Evolutionary conservation across 2,888 invertebrate species (phyloP), one percentile per base, ranked within the genome.

Genomic region (Meliscaeva auricollis): DNA sequence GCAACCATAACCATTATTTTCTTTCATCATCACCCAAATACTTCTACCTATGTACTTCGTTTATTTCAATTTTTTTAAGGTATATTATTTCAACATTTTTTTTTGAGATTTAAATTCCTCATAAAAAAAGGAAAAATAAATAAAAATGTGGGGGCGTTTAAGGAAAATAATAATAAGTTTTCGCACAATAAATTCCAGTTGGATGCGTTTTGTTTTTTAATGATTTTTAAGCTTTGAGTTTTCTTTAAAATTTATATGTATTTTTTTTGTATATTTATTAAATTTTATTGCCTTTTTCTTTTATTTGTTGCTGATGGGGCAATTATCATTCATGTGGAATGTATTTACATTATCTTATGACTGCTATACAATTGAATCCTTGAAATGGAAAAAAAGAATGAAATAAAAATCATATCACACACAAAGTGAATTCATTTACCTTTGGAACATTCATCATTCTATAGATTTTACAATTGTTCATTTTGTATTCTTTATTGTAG

Each of bases 171-270:
- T 56, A 30, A 58, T 68, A 56, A 41, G 74, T 77, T 75, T 84
- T 75, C 80, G 54, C 80, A 76, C 84, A 80, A 85, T 85, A 80
- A 85, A 76, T 85, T 85, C 84, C 84, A 85, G 80, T 76, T 73
- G 75, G 72, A 68, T 85, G 84, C 60, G 52, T 80, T 35, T 80
- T 80, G 72, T 80, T 85, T 80, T 76, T 73, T 76, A 60, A 76
- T n/a, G 15, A 8, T 75, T 78, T 73, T 69, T 48, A 48, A 35
- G 50, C 50, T 78, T 64, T 62, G 74, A 64, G 54, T 70, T 83
- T 83, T 74, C 60, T 68, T 64, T 74, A 56, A 9, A 35, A 15
- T 26, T 54, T 30, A 17, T 58, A 60, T 38, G 52, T 76, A 7
- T n/a, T 7, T 41, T 54, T 78, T 48, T 48, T 56, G 32, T n/a